A percentile compares a stretch with the other conserved stretches of the same genome.
phyloP scores from a whole-genome alignment of 2,113 vertebrate species.

The Ascaphus truei region DNA sequence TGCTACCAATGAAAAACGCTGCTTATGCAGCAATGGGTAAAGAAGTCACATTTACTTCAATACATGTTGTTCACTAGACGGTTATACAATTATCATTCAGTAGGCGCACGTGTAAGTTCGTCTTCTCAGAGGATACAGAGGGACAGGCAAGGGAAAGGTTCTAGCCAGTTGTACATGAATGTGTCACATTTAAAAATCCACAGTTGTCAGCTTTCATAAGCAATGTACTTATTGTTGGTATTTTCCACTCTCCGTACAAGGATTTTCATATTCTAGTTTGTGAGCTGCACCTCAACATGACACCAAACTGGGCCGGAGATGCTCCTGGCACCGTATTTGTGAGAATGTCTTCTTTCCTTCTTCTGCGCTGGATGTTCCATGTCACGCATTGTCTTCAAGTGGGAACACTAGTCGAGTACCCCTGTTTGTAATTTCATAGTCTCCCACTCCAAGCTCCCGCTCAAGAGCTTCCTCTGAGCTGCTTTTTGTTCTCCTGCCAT shows the following conservation, averaged over 20 bases:
- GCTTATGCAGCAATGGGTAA: not conserved
- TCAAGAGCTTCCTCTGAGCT: slow-evolving; percentile 86
- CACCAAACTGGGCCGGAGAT: slow-evolving; percentile 47
- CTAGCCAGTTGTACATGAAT: not conserved
- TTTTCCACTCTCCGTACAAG: slow-evolving; percentile 49
- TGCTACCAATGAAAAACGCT: not conserved
- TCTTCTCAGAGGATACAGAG: not conserved
- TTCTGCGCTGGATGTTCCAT: slow-evolving; percentile 14
- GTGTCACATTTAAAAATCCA: slow-evolving; percentile 35
- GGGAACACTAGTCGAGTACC: slow-evolving; percentile 93
- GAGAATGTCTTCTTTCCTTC: slow-evolving; percentile 36
- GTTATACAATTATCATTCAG: not conserved
- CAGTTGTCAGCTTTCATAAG: slow-evolving; percentile 43
- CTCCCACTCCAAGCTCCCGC: slow-evolving; percentile 79
- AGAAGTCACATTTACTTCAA: not conserved
- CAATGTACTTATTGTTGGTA: slow-evolving; percentile 22
- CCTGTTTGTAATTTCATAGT: slow-evolving; percentile 82
- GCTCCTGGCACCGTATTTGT: slow-evolving; percentile 42
- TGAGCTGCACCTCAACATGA: slow-evolving; percentile 50
- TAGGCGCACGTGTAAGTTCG: not conserved
- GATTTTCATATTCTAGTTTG: slow-evolving; percentile 40
- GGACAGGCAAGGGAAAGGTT: not conserved
- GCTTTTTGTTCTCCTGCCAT: slow-evolving; percentile 72
- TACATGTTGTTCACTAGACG: not conserved
- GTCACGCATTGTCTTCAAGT: slow-evolving; percentile 85